phyloP scores from a whole-genome alignment of 2,113 vertebrate species.

The Serilophus lunatus region DNA sequence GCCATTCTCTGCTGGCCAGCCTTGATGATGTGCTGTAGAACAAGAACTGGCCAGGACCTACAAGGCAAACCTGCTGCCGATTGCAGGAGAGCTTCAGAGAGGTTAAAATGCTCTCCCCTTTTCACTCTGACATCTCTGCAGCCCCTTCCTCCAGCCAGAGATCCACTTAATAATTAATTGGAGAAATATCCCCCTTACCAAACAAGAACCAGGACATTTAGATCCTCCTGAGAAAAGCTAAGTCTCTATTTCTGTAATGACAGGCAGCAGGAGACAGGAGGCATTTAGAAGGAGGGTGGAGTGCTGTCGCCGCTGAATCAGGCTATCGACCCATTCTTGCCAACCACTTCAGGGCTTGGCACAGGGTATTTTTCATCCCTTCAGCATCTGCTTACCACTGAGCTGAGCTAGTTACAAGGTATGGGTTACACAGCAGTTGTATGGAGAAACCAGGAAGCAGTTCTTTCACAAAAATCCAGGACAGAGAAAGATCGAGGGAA shows the following conservation, averaged over 20 bases:
- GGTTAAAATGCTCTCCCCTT: not conserved
- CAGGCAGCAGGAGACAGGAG: constrained; percentile 14
- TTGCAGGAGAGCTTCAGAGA: not conserved
- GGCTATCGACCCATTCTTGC: not conserved
- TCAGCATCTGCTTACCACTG: not conserved
- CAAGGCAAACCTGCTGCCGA: not conserved
- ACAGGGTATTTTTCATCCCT: not conserved
- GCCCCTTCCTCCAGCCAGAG: constrained; percentile 30
- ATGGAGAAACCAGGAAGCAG: not conserved
- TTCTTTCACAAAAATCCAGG: not conserved
- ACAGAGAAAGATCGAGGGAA: not conserved
- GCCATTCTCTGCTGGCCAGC: constrained; percentile 45
- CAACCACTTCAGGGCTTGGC: not conserved
- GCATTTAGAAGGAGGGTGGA: constrained; percentile 11
- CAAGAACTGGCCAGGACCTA: constrained; percentile 28
- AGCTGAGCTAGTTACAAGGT: not conserved
- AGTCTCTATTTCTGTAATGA: not conserved
- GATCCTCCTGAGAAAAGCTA: constrained; percentile 20
- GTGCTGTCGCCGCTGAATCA: not conserved
- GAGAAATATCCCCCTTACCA: constrained; percentile 20
- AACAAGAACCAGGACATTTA: constrained; percentile 30
- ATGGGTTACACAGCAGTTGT: not conserved
- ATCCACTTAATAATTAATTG: constrained; percentile 40
- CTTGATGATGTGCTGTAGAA: not conserved
- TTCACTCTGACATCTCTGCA: constrained; percentile 10